These are phyloP conservation scores for Callaeas wilsoni DNA, from an alignment of 2,113 vertebrate genomes.

Conservation along the genomic window DNA sequence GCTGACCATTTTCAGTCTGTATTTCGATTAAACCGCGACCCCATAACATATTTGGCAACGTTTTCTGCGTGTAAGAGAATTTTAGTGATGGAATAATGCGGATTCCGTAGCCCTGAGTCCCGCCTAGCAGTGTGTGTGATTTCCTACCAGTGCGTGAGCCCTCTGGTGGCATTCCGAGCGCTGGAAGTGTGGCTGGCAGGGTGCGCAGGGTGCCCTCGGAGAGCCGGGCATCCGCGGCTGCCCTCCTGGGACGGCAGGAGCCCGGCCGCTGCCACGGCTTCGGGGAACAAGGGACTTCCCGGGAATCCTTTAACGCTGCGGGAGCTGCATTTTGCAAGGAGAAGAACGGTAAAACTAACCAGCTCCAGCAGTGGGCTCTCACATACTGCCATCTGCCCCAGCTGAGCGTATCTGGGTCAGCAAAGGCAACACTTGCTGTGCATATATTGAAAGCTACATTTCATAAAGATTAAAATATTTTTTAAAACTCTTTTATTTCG, in stretches of 20 bases:
- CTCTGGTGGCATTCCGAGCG: not conserved
- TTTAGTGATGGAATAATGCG: not conserved
- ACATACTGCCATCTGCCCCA: not conserved
- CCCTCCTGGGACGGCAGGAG: no score
- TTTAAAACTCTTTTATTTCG: not conserved
- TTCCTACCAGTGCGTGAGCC: not conserved
- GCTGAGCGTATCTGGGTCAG: not conserved
- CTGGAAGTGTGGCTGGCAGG: not conserved
- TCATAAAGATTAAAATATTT: not conserved
- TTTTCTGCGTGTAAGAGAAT: not conserved
- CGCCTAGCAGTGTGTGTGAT: not conserved
- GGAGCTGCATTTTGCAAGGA: no score
- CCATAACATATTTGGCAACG: fast-evolving
- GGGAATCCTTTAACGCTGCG: no score
- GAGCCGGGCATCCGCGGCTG: no score
- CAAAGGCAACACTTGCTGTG: not conserved
- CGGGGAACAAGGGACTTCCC: no score
- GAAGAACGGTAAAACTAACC: not conserved
- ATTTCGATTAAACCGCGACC: not conserved
- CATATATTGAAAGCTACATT: not conserved
- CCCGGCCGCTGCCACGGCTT: no score
- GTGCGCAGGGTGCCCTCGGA: not conserved
- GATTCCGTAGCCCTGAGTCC: not conserved
- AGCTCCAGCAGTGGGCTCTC: not conserved
- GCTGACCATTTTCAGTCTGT: not conserved